Evolutionary conservation across 2,888 invertebrate species (phyloP).

Genomic region (Protodeltote pygarga): DNA sequence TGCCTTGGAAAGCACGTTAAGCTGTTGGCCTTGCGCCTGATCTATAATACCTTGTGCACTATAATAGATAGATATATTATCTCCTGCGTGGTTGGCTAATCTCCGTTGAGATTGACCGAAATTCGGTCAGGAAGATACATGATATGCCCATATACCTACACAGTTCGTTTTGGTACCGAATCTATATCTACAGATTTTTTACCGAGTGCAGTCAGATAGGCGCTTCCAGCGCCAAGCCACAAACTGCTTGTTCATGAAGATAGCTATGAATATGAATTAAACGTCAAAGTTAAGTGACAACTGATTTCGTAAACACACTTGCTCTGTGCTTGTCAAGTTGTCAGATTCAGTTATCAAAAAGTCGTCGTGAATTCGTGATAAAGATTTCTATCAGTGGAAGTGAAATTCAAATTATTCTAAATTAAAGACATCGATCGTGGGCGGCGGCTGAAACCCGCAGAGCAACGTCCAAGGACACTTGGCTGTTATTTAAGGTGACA

Average conservation of each 20-base stretch:
- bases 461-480: constrained; percentile 62
- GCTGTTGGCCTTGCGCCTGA: no score
- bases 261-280: not conserved
- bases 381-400: constrained; percentile 45
- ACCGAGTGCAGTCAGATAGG: no score
- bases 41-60: no score
- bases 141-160: no score
- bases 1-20: no score
- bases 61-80: no score
- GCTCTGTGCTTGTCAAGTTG: constrained; percentile 5
- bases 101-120: no score
- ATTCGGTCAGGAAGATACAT: no score
- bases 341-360: constrained; percentile 43
- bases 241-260: constrained; percentile 37
- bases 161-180: no score
- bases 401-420: constrained; percentile 44
- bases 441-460: constrained; percentile 47
- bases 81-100: no score
- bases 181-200: no score
- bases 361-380: constrained; percentile 36
- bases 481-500: constrained; percentile 41
- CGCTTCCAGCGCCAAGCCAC: no score
- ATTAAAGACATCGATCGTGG: constrained; percentile 55
- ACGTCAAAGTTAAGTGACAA: not conserved
- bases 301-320: constrained; percentile 20